Evolutionary conservation across 1,140 invertebrate species (phyloP).

Genomic region (Calliphora vicina): DNA sequence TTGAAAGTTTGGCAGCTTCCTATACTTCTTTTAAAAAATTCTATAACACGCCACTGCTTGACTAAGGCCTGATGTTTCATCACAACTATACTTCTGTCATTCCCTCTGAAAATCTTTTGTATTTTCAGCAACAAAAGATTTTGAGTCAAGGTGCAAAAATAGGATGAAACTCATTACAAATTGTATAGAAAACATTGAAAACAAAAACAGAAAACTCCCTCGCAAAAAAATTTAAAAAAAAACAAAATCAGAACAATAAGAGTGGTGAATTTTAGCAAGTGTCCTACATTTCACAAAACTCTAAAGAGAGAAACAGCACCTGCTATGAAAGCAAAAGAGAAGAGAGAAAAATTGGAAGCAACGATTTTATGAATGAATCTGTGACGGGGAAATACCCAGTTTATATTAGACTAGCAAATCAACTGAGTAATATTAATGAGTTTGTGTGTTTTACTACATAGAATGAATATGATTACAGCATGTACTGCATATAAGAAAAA

Average conservation of each 20-base stretch:
- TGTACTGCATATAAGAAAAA: slow-evolving; percentile 11
- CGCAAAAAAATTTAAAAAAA: neutral
- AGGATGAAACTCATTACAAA: slow-evolving; percentile 43
- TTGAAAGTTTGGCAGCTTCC: too few species aligned
- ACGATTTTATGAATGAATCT: neutral
- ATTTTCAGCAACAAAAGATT: slow-evolving; percentile 5
- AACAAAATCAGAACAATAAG: neutral
- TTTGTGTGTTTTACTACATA: neutral
- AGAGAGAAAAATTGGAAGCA: neutral
- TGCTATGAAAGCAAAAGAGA: neutral
- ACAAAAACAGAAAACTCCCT: slow-evolving; percentile 1
- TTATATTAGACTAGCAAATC: neutral
- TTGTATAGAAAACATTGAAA: neutral
- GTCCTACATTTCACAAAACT: neutral
- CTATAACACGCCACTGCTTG: neutral
- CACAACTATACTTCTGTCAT: neutral
- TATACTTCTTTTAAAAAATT: neutral
- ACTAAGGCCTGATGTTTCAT: neutral
- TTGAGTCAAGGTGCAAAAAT: slow-evolving; percentile 60
- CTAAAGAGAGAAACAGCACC: neutral
- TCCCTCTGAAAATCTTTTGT: neutral
- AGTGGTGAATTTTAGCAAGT: slow-evolving; percentile 20
- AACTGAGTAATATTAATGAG: neutral
- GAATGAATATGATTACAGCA: slow-evolving; percentile 18
- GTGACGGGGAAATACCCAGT: neutral